Conservation (phyloP, 2,113 vertebrate species). For the Camelus bactrianus region DNA sequence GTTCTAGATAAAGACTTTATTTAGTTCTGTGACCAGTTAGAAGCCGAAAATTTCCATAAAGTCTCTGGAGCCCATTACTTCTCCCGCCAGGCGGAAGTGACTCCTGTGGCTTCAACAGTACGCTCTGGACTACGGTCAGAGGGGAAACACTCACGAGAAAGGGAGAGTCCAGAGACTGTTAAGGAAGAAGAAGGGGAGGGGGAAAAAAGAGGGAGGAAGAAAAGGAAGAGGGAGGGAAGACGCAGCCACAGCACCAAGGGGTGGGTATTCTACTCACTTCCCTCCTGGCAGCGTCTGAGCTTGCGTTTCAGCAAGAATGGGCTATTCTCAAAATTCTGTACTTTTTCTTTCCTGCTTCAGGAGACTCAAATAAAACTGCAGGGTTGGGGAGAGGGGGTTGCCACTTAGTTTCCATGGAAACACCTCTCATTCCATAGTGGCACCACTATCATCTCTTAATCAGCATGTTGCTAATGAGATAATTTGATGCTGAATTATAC, state of each 20-base stretch:
- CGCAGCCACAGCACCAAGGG: background rate
- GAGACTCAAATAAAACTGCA: background rate
- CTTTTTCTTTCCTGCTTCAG: background rate
- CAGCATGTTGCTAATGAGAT: slow-evolving; percentile 27
- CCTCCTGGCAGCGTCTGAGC: background rate
- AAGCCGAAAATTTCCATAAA: background rate
- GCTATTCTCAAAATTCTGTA: background rate
- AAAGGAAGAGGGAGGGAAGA: background rate
- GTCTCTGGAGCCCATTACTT: background rate
- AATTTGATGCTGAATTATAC: slow-evolving; percentile 30
- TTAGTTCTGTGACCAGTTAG: background rate
- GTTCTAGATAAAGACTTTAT: background rate
- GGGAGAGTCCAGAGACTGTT: fast-evolving
- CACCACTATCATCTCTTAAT: background rate
- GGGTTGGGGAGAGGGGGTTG: background rate
- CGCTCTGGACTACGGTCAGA: background rate
- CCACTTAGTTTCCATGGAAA: slow-evolving; percentile 23
- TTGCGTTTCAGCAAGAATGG: background rate
- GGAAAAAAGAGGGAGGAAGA: background rate
- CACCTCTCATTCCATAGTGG: background rate
- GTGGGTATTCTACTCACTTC: background rate
- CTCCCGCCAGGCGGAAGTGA: background rate
- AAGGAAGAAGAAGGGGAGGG: background rate
- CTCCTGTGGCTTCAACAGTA: background rate
- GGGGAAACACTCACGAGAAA: background rate